These are phyloP conservation scores for Pongo abelii DNA, from an alignment of 2,113 vertebrate genomes.

Conservation along the genomic window DNA sequence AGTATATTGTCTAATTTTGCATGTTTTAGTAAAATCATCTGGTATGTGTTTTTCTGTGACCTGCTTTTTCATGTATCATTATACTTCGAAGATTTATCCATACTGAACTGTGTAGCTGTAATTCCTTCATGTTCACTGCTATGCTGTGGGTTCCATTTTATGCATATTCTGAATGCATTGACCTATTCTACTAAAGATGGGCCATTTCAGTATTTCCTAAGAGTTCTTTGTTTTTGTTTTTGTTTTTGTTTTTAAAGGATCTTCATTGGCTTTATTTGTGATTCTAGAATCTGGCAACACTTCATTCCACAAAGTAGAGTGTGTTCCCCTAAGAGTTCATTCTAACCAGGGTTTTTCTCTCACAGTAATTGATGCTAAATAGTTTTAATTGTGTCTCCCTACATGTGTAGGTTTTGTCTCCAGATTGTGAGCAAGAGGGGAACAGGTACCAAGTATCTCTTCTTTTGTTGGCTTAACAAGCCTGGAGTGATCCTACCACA, in stretches of 20 bases:
- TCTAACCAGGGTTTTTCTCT: not conserved
- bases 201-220: not conserved
- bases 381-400: not conserved
- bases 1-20: not conserved
- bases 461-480: not conserved
- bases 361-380: not conserved
- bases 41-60: conserved; percentile 11
- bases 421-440: not conserved
- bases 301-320: no score
- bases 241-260: no score
- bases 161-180: not conserved
- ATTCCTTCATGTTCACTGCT: not conserved
- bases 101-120: not conserved
- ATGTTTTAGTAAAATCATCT: conserved; percentile 26
- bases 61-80: conserved; percentile 17
- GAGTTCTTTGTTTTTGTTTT: not conserved
- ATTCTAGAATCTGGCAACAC: no score
- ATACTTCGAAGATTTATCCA: not conserved
- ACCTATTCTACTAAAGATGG: not conserved
- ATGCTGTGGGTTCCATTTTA: not conserved
- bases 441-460: not conserved
- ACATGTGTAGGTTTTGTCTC: not conserved
- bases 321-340: not conserved
- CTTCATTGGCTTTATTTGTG: no score
- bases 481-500: not conserved